Base-by-base conservation (phyloP, 2,113 vertebrate genomes). In the Dascyllus trimaculatus region DNA sequence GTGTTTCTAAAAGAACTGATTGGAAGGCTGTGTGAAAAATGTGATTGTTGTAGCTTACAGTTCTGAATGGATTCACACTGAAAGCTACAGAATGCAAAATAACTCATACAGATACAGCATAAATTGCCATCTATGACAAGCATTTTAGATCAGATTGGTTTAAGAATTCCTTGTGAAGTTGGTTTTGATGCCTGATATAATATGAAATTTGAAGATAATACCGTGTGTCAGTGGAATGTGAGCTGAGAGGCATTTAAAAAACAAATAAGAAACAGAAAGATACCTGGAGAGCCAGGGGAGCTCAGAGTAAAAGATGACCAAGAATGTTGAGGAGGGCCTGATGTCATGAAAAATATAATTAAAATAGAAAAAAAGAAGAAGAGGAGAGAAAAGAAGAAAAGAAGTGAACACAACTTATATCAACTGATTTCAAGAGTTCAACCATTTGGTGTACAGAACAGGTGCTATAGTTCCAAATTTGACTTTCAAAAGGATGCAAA, bases 251-350 rank as follows among this genome's bases (percentile, higher is more conserved):
- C 2, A 58, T 19, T 32, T 22, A 14, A 14, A 26, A 63, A n/a
- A 22, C 46, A 51, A 43, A 53, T 22, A 52, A 79, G 62, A 80
- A 68, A 22, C 7, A 49, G 48, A 85, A 38, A 81, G 70, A 68
- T 95, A 95, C 94, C 93, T 95, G 92, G 91, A 89, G 92, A 93
- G 57, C 91, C 53, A 73, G 93, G 80, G 80, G 86, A 94, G 86
- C 90, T 89, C 81, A 94, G 70, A 77, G 87, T 90, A 80, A 95
- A 94, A 92, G 95, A 93, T 4, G 94, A 95, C 93, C 92, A 94
- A 69, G 94, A 95, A 71, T 95, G 91, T 25, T 89, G 93, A 52
- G 86, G 89, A 81, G 80, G 88, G 82, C 91, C 93, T 95, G 78
- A 82, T 40, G 54, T 7, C 78, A 69, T 61, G 80, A 77, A 29